Evolutionary conservation across 2,888 invertebrate genomes (phyloP).

Genomic region (Schizotus pectinicornis): DNA sequence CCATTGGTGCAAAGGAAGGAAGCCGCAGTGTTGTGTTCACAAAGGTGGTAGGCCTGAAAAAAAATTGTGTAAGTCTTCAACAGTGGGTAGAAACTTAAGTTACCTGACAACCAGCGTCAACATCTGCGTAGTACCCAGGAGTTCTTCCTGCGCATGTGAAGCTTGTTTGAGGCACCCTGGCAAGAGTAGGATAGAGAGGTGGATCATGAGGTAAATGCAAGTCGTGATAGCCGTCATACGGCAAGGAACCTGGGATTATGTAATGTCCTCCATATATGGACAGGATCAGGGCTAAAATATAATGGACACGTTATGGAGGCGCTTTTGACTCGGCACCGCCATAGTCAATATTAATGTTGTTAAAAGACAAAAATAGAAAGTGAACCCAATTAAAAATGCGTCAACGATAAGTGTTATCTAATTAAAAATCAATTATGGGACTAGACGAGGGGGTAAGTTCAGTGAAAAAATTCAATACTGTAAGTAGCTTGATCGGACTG

Average conservation of each 20-base stretch:
- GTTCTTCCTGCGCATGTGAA: conserved; percentile 69
- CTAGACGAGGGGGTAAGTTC: no score
- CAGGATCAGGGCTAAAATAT: conserved; percentile 11
- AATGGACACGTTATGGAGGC: no score
- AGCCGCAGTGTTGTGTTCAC: conserved; percentile 64
- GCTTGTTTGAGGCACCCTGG: conserved; percentile 59
- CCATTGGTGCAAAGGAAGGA: conserved; percentile 70
- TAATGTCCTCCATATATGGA: conserved; percentile 41
- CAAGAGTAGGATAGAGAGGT: conserved; percentile 63
- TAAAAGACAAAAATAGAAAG: no score
- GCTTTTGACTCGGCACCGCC: no score
- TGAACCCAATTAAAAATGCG: no score
- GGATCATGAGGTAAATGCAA: conserved; percentile 65
- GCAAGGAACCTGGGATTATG: conserved; percentile 53
- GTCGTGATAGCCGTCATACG: conserved; percentile 63
- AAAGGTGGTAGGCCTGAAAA: conserved; percentile 68
- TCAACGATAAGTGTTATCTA: no score
- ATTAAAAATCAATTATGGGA: no score
- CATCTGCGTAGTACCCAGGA: conserved; percentile 74
- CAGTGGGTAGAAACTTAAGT: not conserved
- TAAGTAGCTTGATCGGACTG: no score
- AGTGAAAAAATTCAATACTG: no score
- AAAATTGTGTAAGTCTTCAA: not conserved
- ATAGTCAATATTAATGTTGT: no score
- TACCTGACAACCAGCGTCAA: conserved; percentile 75